These are phyloP conservation scores for Actinemys pallida DNA, from an alignment of 2,113 vertebrate genomes.

Conservation along the genomic window DNA sequence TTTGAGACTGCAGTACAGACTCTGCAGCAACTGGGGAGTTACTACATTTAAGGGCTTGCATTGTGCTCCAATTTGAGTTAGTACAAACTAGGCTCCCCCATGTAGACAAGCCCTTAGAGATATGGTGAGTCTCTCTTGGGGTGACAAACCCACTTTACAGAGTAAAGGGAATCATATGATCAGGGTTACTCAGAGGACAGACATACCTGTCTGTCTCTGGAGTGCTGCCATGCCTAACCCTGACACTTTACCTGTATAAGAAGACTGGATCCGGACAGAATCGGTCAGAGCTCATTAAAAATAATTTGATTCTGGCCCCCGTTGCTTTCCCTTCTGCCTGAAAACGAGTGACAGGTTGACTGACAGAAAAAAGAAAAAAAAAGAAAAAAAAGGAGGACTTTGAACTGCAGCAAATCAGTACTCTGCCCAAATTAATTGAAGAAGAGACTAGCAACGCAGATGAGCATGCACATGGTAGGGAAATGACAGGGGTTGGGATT, in stretches of 20 bases:
- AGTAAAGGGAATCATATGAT: background rate
- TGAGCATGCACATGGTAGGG: background rate
- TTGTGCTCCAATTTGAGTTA: background rate
- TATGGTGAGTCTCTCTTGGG: background rate
- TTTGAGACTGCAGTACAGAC: background rate
- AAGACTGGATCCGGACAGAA: background rate
- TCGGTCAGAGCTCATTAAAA: conserved; percentile 48
- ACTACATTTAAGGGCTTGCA: background rate
- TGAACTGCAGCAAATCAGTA: background rate
- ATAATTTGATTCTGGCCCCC: conserved; percentile 41
- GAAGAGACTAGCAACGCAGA: background rate
- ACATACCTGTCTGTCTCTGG: background rate
- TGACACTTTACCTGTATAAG: background rate
- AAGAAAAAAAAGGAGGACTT: background rate
- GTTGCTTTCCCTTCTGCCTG: background rate
- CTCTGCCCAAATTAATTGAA: background rate
- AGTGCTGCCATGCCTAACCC: background rate
- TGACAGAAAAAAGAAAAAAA: background rate
- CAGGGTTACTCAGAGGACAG: background rate
- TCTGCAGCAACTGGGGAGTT: background rate
- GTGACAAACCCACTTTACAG: background rate
- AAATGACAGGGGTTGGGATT: background rate
- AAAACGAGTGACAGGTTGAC: conserved; percentile 5
- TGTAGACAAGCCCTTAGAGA: background rate
- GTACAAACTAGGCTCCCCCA: background rate